Evolutionary conservation across 2,888 invertebrate genomes (phyloP), one percentile per base, ranked within the genome.

Genomic region (Nymphalis c-album): DNA sequence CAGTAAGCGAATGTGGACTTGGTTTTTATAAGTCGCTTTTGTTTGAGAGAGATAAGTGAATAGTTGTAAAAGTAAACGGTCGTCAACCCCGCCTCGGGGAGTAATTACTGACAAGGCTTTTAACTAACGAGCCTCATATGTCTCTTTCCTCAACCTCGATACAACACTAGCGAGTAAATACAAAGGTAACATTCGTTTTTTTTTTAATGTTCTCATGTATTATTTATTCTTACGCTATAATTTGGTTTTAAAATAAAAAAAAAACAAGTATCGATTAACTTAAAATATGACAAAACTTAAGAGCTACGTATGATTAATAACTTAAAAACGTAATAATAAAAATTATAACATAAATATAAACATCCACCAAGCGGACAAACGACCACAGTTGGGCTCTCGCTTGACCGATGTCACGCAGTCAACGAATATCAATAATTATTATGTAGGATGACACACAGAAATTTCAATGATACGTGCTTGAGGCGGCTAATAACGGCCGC

Each of bases 1-100:
- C 88, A 90, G 84, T 88, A 87, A 88, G 88, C 89, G 84, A 67
- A 63, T 50, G 58, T 81, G 85, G 86, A 84, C 79, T 73, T 73
- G 75, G 80, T 84, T 86, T 85, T 85, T 82, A 73, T 76, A 74
- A 71, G 71, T 68, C 73, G 76, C 83, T 84, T 90, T 90, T 90
- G 90, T 91, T 89, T 88, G 86, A 82, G 80, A 76, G 79, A 87
- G 88, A 89, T 90, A 88, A 90, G 86, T 88, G 88, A 88, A 88
- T 88, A 87, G 86, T 78, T 57, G 68, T 70, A 65, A 70, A 70
- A 65, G 70, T 68, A 65, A 80, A 83, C 87, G 88, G 89, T 87
- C 87, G 84, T 85, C 85, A 83, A 87, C 87, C 88, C 66, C 71
- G 70, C 71, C 73, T 75, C 73, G 75, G 77, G 75, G 77, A 81